phyloP scores from a whole-genome alignment of 1,140 invertebrate species.

The Ceratoteleas bidentatus region DNA sequence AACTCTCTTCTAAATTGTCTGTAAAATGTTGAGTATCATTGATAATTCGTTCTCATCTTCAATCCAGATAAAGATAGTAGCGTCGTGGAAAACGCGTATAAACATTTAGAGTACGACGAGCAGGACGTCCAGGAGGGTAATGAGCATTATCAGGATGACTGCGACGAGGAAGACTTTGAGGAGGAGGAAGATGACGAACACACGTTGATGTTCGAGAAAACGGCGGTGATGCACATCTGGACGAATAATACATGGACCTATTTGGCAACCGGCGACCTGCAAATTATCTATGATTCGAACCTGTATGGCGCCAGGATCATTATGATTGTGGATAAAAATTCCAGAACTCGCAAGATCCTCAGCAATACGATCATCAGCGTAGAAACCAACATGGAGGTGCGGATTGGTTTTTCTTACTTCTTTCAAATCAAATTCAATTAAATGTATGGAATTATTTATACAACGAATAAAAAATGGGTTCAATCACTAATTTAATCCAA shows the following conservation, averaged over 20 bases:
- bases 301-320: slow-evolving; percentile 79
- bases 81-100: slow-evolving; percentile 69
- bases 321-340: slow-evolving; percentile 71
- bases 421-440: background rate
- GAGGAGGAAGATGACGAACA: slow-evolving; percentile 78
- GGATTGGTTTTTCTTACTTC: background rate
- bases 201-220: slow-evolving; percentile 77
- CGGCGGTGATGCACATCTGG: slow-evolving; percentile 64
- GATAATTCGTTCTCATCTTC: slow-evolving; percentile 19
- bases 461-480: no score
- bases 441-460: no score
- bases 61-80: slow-evolving; percentile 38
- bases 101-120: slow-evolving; percentile 69
- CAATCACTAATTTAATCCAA: no score
- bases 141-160: slow-evolving; percentile 70
- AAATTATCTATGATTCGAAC: slow-evolving; percentile 82
- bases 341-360: slow-evolving; percentile 72
- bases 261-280: slow-evolving; percentile 78
- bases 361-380: slow-evolving; percentile 82
- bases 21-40: background rate
- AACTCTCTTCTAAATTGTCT: no score
- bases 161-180: slow-evolving; percentile 61
- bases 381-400: slow-evolving; percentile 78
- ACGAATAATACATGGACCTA: slow-evolving; percentile 64
- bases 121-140: slow-evolving; percentile 69